A percentile compares a stretch with the other conserved stretches of the same genome.
Conservation (phyloP, 2,797 vertebrate species). For the Paratrypauchen microcephalus region DNA sequence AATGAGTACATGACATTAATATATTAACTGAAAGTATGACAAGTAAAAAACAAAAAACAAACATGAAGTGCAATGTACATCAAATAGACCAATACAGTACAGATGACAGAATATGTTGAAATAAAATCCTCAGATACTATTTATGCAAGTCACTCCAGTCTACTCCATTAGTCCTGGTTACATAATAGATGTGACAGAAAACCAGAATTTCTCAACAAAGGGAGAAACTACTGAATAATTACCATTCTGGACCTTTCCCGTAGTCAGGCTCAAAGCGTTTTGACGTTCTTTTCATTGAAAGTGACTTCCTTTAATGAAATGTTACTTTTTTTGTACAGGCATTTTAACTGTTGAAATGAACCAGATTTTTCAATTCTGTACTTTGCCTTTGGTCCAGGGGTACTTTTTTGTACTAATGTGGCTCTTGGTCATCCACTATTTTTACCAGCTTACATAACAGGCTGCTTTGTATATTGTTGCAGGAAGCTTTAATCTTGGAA, state of each 20-base stretch:
- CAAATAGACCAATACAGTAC: no score
- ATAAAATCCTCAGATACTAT: neutral
- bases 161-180: neutral
- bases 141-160: neutral
- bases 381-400: neutral
- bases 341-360: neutral
- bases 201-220: neutral
- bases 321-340: neutral
- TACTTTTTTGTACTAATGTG: neutral
- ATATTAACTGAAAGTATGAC: no score
- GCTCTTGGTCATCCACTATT: slow-evolving; percentile 3
- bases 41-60: no score
- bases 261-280: neutral
- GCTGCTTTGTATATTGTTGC: neutral
- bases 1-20: no score
- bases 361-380: neutral
- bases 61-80: no score
- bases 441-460: neutral
- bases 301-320: neutral
- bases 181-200: neutral
- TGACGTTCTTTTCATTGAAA: neutral
- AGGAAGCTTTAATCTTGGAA: neutral
- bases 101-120: neutral
- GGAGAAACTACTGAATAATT: neutral
- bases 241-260: neutral